Evolutionary conservation across 1,140 invertebrate genomes (phyloP), one percentile per base, ranked within the genome.

Genomic region (Diprion similis): DNA sequence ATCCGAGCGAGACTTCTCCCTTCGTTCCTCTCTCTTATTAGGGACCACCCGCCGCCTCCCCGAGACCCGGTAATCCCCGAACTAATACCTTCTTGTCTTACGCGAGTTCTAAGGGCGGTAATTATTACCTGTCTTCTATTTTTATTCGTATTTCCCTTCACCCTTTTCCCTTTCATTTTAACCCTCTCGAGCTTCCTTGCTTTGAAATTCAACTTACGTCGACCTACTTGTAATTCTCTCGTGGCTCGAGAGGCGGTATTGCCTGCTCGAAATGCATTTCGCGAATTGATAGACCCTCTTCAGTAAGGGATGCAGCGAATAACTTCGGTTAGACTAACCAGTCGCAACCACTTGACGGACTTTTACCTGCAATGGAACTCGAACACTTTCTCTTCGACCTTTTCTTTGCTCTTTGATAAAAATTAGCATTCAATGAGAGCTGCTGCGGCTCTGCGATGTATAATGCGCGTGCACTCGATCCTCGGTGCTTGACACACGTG

Each of bases 31-130:
- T 59, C 51, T 59, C 6, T 59, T 59, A 59, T 59, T 59, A 59
- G 51, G 51, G 51, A 59, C 51, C 51, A 59, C 51, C 51, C 11
- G 8, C 51, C 24, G 24, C 51, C 51, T 59, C 11, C 11, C 51
- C 51, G n/a, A 59, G 51, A 13, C 51, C 9, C 8, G 24, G 11
- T 59, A 59, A 17, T 59, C 51, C 11, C n/a, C n/a, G 51, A 17
- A 59, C 9, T 59, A 17, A 59, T 59, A 59, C 51, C 51, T 59
- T 59, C 51, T 59, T 59, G 51, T 59, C 51, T 59, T 59, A 59
- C 51, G 51, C 51, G 51, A 17, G 11, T 59, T 59, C 11, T 17
- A 17, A 59, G n/a, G 51, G 51, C 11, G 51, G 51, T 68, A 18
- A 18, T 68, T 18, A 17, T 46, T 37, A 6, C 24, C 24, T 37